Percentiles rank a stretch among this genome's conserved stretches.
Evolutionary conservation across 2,113 vertebrate species (phyloP).

Genomic region (Tapirus terrestris): DNA sequence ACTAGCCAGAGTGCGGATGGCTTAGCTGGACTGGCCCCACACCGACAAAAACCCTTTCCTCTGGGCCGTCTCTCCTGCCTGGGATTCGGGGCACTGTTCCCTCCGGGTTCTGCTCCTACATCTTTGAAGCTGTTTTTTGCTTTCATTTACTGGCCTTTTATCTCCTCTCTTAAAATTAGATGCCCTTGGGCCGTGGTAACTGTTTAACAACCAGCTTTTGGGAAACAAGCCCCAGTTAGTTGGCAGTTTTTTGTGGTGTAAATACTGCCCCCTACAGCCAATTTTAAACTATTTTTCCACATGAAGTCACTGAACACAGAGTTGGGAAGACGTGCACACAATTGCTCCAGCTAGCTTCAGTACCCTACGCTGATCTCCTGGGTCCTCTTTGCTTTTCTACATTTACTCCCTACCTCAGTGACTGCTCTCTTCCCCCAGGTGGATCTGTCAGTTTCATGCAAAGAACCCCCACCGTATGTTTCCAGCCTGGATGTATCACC

Average conservation of each 20-base stretch:
- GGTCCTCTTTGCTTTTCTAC: not conserved
- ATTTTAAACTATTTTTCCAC: not conserved
- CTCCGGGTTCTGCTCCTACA: not conserved
- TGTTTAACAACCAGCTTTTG: not conserved
- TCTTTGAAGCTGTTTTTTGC: not conserved
- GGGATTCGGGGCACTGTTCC: not conserved
- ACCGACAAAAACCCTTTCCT: not conserved
- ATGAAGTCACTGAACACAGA: not conserved
- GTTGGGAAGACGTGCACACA: not conserved
- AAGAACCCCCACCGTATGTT: not conserved
- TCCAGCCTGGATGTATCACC: not conserved
- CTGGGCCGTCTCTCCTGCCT: not conserved
- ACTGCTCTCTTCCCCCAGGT: not conserved
- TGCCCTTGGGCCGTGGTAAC: not conserved
- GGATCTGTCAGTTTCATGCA: not conserved
- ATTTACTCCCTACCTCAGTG: not conserved
- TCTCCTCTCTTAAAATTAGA: not conserved
- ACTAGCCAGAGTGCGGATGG: not conserved
- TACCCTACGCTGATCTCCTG: accelerated
- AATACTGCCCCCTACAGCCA: too few relatives aligned
- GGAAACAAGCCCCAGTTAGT: not conserved
- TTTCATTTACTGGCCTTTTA: not conserved
- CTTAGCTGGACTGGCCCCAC: accelerated
- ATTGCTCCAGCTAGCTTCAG: not conserved
- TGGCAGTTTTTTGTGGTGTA: not conserved